Evolutionary conservation across 2,888 invertebrate genomes (phyloP).

Genomic region (Patella depressa): DNA sequence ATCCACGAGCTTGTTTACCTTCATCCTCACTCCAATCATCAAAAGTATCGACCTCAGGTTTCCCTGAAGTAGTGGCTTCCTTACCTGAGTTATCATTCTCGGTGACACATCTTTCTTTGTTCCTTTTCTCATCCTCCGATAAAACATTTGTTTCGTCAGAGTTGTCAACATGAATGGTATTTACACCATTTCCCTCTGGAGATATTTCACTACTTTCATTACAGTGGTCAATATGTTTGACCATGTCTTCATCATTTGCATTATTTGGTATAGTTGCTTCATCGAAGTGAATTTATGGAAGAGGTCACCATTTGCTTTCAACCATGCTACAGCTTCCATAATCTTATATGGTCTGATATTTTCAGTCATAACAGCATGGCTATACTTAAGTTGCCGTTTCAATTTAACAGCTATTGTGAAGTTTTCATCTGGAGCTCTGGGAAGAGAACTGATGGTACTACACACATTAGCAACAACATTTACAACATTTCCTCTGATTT

Average conservation of each 20-base stretch:
- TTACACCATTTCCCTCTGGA: not conserved
- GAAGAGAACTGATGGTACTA: not conserved
- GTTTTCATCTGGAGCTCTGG: not conserved
- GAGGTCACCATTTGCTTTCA: not conserved
- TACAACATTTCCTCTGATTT: too few relatives aligned
- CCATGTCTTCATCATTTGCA: too few relatives aligned
- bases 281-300: not conserved
- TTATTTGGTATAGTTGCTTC: not conserved
- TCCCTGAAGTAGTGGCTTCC: too few relatives aligned
- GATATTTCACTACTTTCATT: slow-evolving; percentile 27
- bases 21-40: too few relatives aligned
- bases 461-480: too few relatives aligned
- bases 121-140: too few relatives aligned
- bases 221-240: not conserved
- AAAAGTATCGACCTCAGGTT: too few relatives aligned
- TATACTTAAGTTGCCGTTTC: slow-evolving; percentile 8
- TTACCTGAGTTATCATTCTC: too few relatives aligned
- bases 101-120: too few relatives aligned
- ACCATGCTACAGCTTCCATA: not conserved
- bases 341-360: slow-evolving; percentile 15
- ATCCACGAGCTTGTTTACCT: too few relatives aligned
- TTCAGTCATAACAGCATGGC: not conserved
- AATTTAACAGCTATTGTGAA: slow-evolving; percentile 12
- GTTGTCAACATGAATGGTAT: too few relatives aligned
- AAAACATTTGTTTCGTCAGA: too few relatives aligned